A percentile compares a stretch with the other conserved stretches of the same genome.
Evolutionary conservation across 2,888 invertebrate genomes (phyloP).

Genomic region (Melikaiella ostensackeni): DNA sequence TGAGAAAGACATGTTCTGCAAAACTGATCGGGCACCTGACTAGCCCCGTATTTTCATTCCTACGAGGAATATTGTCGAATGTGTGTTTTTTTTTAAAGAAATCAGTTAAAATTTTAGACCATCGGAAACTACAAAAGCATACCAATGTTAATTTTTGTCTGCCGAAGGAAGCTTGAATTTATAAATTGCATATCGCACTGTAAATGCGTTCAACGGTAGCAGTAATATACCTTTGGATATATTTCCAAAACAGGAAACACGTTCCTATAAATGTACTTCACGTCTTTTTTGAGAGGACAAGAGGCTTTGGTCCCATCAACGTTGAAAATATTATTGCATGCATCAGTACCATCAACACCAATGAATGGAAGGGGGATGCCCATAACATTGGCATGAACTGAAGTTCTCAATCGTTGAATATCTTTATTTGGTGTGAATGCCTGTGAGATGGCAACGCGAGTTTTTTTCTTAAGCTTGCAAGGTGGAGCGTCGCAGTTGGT

Average conservation of each 20-base stretch:
- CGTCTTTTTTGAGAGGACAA: constrained; percentile 85
- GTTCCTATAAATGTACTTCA: constrained; percentile 85
- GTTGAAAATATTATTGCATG: constrained; percentile 83
- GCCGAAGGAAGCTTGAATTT: too few species aligned
- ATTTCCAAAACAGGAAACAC: constrained; percentile 79
- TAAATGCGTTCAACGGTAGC: neutral
- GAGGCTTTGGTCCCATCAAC: constrained; percentile 80
- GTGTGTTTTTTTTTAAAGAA: too few species aligned
- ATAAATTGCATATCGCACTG: neutral
- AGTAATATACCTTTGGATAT: constrained; percentile 79
- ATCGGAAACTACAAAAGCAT: too few species aligned
- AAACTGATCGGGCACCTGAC: too few species aligned
- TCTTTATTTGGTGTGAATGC: constrained; percentile 81
- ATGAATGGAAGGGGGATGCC: constrained; percentile 85
- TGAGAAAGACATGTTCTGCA: too few species aligned
- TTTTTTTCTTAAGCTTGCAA: constrained; percentile 83
- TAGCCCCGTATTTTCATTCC: too few species aligned
- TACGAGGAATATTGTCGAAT: too few species aligned
- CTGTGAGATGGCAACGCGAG: constrained; percentile 79
- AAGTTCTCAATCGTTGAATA: constrained; percentile 79
- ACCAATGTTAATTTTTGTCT: too few species aligned
- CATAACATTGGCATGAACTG: constrained; percentile 82
- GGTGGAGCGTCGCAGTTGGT: constrained; percentile 82
- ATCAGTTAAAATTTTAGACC: too few species aligned
- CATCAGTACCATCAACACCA: constrained; percentile 85